Evolutionary conservation across 2,888 invertebrate genomes (phyloP).

Genomic region (Tetheella fluctuosa): DNA sequence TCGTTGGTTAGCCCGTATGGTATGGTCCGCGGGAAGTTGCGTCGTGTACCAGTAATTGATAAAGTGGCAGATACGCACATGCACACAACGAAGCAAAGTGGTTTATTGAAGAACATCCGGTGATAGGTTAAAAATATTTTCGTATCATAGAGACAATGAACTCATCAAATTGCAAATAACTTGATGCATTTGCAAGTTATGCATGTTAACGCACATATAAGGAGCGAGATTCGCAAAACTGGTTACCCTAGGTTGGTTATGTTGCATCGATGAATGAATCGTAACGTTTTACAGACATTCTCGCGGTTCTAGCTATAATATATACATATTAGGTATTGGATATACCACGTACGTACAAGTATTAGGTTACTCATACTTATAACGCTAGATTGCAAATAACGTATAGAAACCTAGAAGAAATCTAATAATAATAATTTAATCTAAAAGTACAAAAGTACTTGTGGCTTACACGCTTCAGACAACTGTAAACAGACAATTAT

Average conservation of each 20-base stretch:
- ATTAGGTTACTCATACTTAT: constrained; percentile 11
- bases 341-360: too few species aligned
- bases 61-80: constrained; percentile 54
- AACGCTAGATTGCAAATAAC: background rate
- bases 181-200: constrained; percentile 18
- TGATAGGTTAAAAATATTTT: constrained; percentile 48
- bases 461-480: too few species aligned
- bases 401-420: background rate
- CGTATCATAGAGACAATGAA: constrained; percentile 48
- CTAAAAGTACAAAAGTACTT: background rate
- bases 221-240: constrained; percentile 47
- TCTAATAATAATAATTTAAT: background rate
- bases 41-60: constrained; percentile 61
- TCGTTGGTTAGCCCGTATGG: constrained; percentile 38
- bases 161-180: constrained; percentile 55
- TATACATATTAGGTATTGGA: too few species aligned
- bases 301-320: background rate
- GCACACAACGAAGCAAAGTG: constrained; percentile 28
- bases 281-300: constrained; percentile 13
- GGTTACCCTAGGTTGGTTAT: constrained; percentile 48
- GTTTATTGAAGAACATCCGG: constrained; percentile 51
- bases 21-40: constrained; percentile 54
- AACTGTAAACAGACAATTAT: too few species aligned
- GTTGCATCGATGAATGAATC: constrained; percentile 25
- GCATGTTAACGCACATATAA: background rate